Percentiles rank a stretch among this genome's conserved stretches.
These are phyloP conservation scores for Zaprionus kolodkinae DNA, from an alignment of 1,140 invertebrate species.

Conservation along the genomic window DNA sequence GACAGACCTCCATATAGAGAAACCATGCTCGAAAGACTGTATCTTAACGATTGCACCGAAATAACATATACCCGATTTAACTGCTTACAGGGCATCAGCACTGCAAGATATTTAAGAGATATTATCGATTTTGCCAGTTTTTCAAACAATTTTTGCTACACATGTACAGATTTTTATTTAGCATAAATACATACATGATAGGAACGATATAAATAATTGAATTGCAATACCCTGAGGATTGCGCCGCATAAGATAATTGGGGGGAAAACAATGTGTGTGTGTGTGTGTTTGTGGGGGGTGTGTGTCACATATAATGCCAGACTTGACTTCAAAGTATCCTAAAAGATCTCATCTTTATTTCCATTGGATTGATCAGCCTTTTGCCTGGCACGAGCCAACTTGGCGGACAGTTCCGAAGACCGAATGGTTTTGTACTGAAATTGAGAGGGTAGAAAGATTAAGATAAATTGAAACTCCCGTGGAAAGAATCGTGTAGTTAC, in stretches of 20 bases:
- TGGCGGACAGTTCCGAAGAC: constrained; percentile 88
- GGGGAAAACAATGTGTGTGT: constrained; percentile 3
- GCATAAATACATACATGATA: not conserved
- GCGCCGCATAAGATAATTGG: constrained; percentile 1
- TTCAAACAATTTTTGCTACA: not conserved
- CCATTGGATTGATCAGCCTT: constrained; percentile 85
- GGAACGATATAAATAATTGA: constrained; percentile 4
- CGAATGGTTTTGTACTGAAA: constrained; percentile 88
- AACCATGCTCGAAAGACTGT: not conserved
- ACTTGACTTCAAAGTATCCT: constrained; percentile 13
- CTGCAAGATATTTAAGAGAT: not conserved
- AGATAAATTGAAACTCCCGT: constrained; percentile 84
- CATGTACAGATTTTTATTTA: constrained; percentile 5
- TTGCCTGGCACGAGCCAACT: constrained; percentile 88
- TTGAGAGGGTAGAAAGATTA: not conserved
- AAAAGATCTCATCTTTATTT: constrained; percentile 70
- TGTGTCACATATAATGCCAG: not conserved
- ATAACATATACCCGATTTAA: not conserved
- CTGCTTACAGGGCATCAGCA: not conserved
- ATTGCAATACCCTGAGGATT: not conserved
- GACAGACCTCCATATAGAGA: not conserved
- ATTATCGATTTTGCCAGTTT: not conserved
- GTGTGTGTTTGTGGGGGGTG: not conserved
- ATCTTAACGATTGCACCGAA: not conserved
- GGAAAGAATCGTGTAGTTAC: constrained; percentile 85